These are phyloP conservation scores for Orbicella faveolata DNA, from an alignment of 64 coral and sea anemone genomes.

Conservation along the genomic window DNA sequence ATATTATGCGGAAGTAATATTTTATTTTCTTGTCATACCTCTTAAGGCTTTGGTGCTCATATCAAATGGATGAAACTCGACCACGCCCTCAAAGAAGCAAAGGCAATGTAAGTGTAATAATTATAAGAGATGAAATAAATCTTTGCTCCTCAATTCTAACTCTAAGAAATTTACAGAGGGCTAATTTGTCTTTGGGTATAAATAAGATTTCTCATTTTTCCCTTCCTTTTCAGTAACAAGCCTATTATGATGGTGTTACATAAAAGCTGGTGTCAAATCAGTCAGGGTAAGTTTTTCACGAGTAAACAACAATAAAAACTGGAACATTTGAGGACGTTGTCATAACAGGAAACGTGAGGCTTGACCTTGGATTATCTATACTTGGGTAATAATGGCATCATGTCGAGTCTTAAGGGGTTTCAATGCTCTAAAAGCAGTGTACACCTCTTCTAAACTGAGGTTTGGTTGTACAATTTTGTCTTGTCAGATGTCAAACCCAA, in stretches of 20 bases:
- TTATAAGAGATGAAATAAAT: background rate
- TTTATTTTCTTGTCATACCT: background rate
- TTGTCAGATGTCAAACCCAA: conserved; percentile 76
- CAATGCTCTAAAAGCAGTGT: too few relatives aligned
- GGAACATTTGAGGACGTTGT: background rate
- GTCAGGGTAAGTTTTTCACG: conserved; percentile 54
- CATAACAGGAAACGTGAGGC: too few relatives aligned
- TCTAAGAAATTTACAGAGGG: too few relatives aligned
- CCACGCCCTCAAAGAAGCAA: conserved; percentile 33
- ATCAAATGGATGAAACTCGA: conserved; percentile 51
- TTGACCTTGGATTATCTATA: too few relatives aligned
- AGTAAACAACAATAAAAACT: background rate
- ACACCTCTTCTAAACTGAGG: too few relatives aligned
- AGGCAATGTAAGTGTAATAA: conserved; percentile 24
- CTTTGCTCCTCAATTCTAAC: too few relatives aligned
- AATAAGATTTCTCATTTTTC: background rate
- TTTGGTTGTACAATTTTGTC: background rate
- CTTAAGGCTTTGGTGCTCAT: conserved; percentile 47
- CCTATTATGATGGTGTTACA: conserved; percentile 89
- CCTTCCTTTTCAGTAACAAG: conserved; percentile 60
- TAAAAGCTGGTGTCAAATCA: conserved; percentile 91
- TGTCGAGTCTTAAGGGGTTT: too few relatives aligned
- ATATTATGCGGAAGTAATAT: too few relatives aligned
- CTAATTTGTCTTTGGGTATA: too few relatives aligned
- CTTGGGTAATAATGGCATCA: too few relatives aligned